Base-by-base conservation (phyloP, 2,888 invertebrate genomes). In the Idaea dimidiata region DNA sequence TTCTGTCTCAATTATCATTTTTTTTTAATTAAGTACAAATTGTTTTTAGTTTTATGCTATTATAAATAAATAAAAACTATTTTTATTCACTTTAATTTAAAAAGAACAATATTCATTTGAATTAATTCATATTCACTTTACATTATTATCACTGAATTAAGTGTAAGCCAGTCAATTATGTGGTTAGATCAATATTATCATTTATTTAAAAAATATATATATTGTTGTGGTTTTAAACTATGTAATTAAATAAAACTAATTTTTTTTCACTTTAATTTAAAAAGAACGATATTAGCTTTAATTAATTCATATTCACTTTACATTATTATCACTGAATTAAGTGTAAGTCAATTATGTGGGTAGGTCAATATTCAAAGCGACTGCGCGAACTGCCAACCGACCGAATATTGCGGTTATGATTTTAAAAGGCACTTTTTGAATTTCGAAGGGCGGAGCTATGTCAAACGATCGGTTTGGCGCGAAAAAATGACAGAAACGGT, bases 401-500 rank as follows among this genome's bases (percentile, higher is more conserved):
- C 66, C 70, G 74, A 66, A 79, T 81, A 84, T 85, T 84, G 84
- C 74, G 88, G 89, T 89, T 84, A 80, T 83, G 83, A 89, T 86
- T 86, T 81, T 81, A 85, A 83, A 83, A 79, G 73, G 69, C 65
- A 65, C 76, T 74, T 82, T 83, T 89, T 84, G 82, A 89, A 88
- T 83, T 84, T 78, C 75, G 77, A 72, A 72, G 84, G 90, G 89
- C 87, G 89, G 83, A 84, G 89, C 83, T 72, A 75, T 82, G 81
- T 81, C 68, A 67, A 64, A 65, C 69, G 82, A 88, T 91, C 85
- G 89, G 87, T 87, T 87, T 83, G 78, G 82, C 78, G 82, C 79
- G 83, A 86, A 88, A 90, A 91, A 91, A 90, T 91, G 89, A 91
- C 88, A 91, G 86, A 79, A 83, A 78, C 83, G 88, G 89, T 88